phyloP scores from a whole-genome alignment of 2,113 vertebrate genomes.

The Amphiprion percula region DNA sequence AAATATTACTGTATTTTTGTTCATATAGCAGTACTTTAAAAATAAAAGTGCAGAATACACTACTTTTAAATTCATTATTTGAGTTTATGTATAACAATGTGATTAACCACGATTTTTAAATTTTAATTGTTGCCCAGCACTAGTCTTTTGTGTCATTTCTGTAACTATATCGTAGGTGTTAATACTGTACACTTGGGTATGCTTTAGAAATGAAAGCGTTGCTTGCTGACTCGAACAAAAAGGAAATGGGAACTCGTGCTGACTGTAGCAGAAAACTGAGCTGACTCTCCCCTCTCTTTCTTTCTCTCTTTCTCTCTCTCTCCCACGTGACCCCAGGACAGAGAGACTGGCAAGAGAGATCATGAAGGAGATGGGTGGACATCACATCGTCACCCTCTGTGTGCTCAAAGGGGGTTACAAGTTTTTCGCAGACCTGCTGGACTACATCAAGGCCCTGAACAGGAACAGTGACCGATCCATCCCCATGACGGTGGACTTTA shows the following conservation, averaged over 20 bases:
- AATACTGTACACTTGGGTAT: not conserved
- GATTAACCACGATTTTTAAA: too few relatives aligned
- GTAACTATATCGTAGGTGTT: not conserved
- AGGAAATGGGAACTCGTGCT: constrained; percentile 54
- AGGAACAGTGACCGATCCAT: constrained; percentile 98
- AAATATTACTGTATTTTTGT: too few relatives aligned
- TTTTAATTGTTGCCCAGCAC: too few relatives aligned
- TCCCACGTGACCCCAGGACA: constrained; percentile 84
- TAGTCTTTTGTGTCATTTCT: too few relatives aligned
- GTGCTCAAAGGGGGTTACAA: constrained; percentile 99
- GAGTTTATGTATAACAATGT: too few relatives aligned
- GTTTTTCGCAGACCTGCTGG: constrained; percentile 97
- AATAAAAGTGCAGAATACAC: too few relatives aligned
- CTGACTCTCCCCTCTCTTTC: constrained; percentile 25
- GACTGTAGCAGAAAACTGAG: constrained; percentile 59
- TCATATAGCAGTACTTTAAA: too few relatives aligned
- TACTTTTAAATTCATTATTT: too few relatives aligned
- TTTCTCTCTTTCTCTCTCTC: not conserved
- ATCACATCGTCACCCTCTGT: constrained; percentile 97
- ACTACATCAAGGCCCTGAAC: constrained; percentile 99
- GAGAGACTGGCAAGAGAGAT: constrained; percentile 97
- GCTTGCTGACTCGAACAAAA: constrained; percentile 47
- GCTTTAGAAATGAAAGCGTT: constrained; percentile 19
- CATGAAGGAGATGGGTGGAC: constrained; percentile 97
- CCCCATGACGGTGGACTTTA: constrained; percentile 99